These are phyloP conservation scores for Hycleus phaleratus DNA, from an alignment of 1,140 invertebrate species.

Conservation along the genomic window DNA sequence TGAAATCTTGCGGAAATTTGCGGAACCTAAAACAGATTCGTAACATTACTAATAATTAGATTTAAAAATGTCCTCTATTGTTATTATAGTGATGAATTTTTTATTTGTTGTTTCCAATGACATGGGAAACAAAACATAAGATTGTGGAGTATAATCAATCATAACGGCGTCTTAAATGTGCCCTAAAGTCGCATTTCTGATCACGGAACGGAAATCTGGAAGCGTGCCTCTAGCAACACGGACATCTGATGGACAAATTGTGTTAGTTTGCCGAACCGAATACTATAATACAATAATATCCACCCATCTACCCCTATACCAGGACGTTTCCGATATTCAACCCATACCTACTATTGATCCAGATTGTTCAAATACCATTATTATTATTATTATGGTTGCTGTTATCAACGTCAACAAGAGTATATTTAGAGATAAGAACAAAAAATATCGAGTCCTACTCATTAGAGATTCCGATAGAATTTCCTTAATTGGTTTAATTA, in stretches of 20 bases:
- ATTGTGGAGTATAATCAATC: constrained; percentile 17
- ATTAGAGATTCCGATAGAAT: neutral
- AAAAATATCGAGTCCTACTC: constrained; percentile 1
- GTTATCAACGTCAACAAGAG: too few species aligned
- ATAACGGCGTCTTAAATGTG: constrained; percentile 20
- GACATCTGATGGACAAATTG: constrained; percentile 32
- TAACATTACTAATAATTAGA: too few species aligned
- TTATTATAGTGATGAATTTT: too few species aligned
- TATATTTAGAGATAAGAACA: too few species aligned
- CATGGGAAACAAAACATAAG: too few species aligned
- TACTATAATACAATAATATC: constrained; percentile 7
- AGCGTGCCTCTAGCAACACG: constrained; percentile 20
- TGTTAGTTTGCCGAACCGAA: constrained; percentile 20
- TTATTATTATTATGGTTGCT: too few species aligned
- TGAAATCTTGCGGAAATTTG: too few species aligned
- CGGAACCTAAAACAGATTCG: too few species aligned
- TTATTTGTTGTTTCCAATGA: too few species aligned
- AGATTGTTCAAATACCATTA: too few species aligned
- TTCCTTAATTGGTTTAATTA: constrained; percentile 13
- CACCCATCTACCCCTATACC: neutral
- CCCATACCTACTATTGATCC: neutral
- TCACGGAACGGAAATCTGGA: constrained; percentile 19
- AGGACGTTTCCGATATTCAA: constrained; percentile 3
- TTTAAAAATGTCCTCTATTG: too few species aligned
- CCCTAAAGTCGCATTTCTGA: constrained; percentile 23